phyloP scores from a whole-genome alignment of 2,797 vertebrate genomes.

The Novumbra hubbsi region DNA sequence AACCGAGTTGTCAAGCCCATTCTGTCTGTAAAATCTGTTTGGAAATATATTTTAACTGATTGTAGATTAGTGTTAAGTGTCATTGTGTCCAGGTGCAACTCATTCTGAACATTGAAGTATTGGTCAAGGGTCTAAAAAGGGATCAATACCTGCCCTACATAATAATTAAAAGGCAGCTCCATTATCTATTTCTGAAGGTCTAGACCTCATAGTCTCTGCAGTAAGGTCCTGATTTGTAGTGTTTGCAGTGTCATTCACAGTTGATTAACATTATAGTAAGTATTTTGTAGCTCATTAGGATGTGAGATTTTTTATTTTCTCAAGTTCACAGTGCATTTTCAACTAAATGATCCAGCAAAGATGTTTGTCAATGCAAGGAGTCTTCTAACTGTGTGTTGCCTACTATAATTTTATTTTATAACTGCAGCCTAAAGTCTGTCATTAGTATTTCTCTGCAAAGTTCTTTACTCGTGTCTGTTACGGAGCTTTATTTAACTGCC shows the following conservation, averaged over 20 bases:
- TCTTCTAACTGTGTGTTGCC: not conserved
- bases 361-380: not conserved
- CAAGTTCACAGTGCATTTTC: not conserved
- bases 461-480: not conserved
- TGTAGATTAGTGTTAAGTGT: not conserved
- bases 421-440: not conserved
- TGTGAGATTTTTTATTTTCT: not conserved
- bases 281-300: not conserved
- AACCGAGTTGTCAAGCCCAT: not conserved
- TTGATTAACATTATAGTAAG: not conserved
- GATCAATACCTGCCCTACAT: not conserved
- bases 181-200: not conserved
- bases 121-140: not conserved
- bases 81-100: not conserved
- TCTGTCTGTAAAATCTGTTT: not conserved
- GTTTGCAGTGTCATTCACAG: not conserved
- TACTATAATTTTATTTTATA: not conserved
- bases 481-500: not conserved
- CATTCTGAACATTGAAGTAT: not conserved
- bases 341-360: not conserved
- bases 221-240: not conserved
- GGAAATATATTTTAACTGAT: not conserved
- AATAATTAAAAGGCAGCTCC: not conserved
- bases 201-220: not conserved
- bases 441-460: not conserved